Conservation (phyloP, 2,797 vertebrate genomes). For the Enteromius paludinosus region DNA sequence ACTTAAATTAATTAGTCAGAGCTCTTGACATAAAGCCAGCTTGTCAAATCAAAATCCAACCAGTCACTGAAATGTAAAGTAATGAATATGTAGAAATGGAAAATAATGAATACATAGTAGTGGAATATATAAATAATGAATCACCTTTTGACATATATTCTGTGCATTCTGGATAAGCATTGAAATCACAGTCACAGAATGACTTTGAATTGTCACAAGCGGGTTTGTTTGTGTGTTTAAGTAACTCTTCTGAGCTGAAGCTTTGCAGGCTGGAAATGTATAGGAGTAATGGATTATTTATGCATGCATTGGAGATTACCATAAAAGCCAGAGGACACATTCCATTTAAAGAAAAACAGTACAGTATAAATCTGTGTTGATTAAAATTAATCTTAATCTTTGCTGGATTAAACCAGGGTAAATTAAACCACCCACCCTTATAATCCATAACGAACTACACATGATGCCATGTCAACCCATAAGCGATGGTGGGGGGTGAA, state of each 20-base stretch:
- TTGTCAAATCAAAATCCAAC: slow-evolving; percentile 11
- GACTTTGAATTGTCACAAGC: neutral
- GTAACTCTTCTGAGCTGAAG: slow-evolving; percentile 16
- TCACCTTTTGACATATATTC: neutral
- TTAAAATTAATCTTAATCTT: neutral
- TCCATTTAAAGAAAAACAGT: slow-evolving; percentile 63
- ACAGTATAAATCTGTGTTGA: neutral
- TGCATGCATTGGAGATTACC: slow-evolving; percentile 5
- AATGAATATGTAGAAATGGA: slow-evolving; percentile 25
- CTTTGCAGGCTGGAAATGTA: slow-evolving; percentile 10
- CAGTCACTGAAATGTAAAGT: slow-evolving; percentile 15
- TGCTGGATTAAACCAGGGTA: slow-evolving; percentile 37
- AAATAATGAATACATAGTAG: slow-evolving; percentile 31
- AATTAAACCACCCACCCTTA: slow-evolving; percentile 71
- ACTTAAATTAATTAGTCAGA: slow-evolving; percentile 33
- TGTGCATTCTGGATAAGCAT: slow-evolving; percentile 21
- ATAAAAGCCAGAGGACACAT: slow-evolving; percentile 27
- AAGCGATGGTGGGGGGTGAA: slow-evolving; percentile 59
- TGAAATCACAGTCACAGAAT: neutral
- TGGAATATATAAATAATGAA: slow-evolving; percentile 21
- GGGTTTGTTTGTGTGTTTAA: neutral
- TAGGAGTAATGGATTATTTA: slow-evolving; percentile 24
- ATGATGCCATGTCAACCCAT: slow-evolving; percentile 72
- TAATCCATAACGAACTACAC: slow-evolving; percentile 78
- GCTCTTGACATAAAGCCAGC: slow-evolving; percentile 26